Conservation (phyloP, 2,113 vertebrate species). For the Harpagus bidentatus region DNA sequence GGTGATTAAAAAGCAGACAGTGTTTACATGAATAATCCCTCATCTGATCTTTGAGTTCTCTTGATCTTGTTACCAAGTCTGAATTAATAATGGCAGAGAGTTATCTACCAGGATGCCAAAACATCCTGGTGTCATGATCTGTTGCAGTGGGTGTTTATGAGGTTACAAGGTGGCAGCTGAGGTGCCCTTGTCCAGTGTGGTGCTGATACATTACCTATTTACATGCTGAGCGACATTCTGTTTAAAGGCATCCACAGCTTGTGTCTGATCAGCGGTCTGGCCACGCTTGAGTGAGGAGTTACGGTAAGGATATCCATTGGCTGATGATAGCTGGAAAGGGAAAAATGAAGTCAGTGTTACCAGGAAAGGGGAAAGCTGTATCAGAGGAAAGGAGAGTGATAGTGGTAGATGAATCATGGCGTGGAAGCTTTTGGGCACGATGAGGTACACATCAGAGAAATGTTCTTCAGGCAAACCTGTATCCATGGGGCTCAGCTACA, state of each 20-base stretch:
- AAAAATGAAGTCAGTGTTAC: not conserved
- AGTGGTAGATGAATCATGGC: not conserved
- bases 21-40: not conserved
- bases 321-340: conserved; percentile 72
- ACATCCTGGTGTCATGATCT: not conserved
- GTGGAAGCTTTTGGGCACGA: not conserved
- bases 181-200: fast-evolving
- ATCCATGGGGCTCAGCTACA: not conserved
- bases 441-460: not conserved
- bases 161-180: not conserved
- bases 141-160: fast-evolving
- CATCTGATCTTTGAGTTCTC: not conserved
- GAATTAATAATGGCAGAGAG: not conserved
- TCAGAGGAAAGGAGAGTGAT: fast-evolving
- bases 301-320: conserved; percentile 77
- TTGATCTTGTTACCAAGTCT: not conserved
- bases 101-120: not conserved
- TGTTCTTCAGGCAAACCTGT: not conserved
- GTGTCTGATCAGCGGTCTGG: conserved; percentile 15
- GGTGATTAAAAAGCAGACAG: not conserved
- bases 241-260: conserved; percentile 52
- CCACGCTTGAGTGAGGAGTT: conserved; percentile 56
- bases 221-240: conserved; percentile 52
- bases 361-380: not conserved
- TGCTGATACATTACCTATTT: conserved; percentile 38